phyloP scores from a whole-genome alignment of 2,113 vertebrate genomes.

The Sporophila hypoxantha region DNA sequence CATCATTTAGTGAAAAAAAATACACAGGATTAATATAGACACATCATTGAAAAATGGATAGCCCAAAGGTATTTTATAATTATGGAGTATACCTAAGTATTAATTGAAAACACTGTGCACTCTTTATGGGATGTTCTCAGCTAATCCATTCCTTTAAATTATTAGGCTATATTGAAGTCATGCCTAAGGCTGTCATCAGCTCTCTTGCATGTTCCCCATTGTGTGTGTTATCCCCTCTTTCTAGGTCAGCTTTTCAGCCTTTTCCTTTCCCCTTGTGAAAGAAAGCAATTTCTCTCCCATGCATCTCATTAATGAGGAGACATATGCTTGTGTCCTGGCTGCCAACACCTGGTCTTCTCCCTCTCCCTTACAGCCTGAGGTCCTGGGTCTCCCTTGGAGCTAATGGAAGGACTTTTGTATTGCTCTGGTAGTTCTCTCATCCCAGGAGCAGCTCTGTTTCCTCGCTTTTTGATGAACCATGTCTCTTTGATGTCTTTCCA shows the following conservation, averaged over 20 bases:
- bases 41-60: slow-evolving; percentile 13
- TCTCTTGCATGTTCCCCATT: not conserved
- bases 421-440: not conserved
- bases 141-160: slow-evolving; percentile 45
- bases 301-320: not conserved
- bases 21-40: slow-evolving; percentile 37
- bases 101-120: slow-evolving; percentile 11
- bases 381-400: not conserved
- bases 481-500: not conserved
- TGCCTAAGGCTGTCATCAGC: slow-evolving; percentile 36
- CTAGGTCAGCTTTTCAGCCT: slow-evolving; percentile 35
- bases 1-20: slow-evolving; percentile 24
- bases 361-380: accelerated
- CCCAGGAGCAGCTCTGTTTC: not conserved
- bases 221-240: slow-evolving; percentile 23
- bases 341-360: not conserved
- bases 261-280: not conserved
- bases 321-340: not conserved
- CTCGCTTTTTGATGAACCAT: not conserved
- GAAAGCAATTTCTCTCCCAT: not conserved
- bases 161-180: slow-evolving; percentile 33
- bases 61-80: slow-evolving; percentile 20
- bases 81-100: slow-evolving; percentile 6
- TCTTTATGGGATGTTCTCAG: slow-evolving; percentile 22
- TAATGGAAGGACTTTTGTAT: not conserved